These are phyloP conservation scores for Tineola bisselliella DNA, from an alignment of 2,888 invertebrate genomes.

Conservation along the genomic window DNA sequence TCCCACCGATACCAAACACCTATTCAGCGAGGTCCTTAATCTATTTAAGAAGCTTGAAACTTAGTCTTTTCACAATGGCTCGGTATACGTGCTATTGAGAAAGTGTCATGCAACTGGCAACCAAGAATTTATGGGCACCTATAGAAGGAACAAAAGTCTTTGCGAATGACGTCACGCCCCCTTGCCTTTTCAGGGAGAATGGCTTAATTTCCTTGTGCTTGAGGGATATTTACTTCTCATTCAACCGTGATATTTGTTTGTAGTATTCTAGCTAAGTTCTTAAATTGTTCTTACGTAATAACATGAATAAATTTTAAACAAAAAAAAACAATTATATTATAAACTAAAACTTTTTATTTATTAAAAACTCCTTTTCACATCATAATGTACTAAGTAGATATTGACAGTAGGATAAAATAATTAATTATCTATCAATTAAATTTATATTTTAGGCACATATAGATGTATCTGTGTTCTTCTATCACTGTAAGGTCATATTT, in stretches of 20 bases:
- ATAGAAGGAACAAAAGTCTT: conserved; percentile 14
- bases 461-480: no score
- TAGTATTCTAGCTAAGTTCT: no score
- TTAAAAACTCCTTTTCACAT: no score
- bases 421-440: no score
- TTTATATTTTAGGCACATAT: no score
- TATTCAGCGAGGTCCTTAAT: not conserved
- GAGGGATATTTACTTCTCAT: not conserved
- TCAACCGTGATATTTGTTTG: not conserved
- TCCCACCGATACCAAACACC: not conserved
- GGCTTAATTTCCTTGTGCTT: conserved; percentile 9
- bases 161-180: not conserved
- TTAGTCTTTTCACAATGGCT: conserved; percentile 21
- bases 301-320: no score
- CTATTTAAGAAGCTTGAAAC: conserved; percentile 6
- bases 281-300: no score
- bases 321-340: no score
- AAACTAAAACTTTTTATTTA: no score
- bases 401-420: no score
- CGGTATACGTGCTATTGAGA: conserved; percentile 15
- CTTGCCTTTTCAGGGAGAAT: conserved; percentile 3
- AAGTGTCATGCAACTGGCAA: conserved; percentile 15
- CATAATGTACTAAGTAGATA: no score
- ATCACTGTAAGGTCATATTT: not conserved
- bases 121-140: conserved; percentile 14